A percentile compares a stretch with the other conserved stretches of the same genome.
phyloP scores from a whole-genome alignment of 2,888 invertebrate genomes.

The Heteropelma amictum region DNA sequence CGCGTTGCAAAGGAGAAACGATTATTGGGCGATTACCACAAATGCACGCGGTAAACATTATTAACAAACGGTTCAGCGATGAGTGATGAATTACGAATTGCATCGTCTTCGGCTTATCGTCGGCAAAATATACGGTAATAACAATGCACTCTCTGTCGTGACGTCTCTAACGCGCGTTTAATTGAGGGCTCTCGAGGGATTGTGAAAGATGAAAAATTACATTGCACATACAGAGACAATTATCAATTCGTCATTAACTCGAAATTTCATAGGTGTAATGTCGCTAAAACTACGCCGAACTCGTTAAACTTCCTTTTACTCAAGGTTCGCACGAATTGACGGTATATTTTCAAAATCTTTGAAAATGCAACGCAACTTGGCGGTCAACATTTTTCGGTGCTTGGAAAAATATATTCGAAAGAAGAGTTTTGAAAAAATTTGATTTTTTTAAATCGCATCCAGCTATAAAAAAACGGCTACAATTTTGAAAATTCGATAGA shows the following conservation, averaged over 20 bases:
- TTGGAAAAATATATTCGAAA: no score
- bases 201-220: constrained; percentile 69
- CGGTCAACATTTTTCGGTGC: no score
- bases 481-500: background rate
- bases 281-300: constrained; percentile 46
- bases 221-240: constrained; percentile 54
- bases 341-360: background rate
- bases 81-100: constrained; percentile 58
- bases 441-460: background rate
- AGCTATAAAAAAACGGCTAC: no score
- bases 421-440: background rate
- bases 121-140: constrained; percentile 46
- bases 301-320: background rate
- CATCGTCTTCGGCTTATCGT: constrained; percentile 28
- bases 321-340: background rate
- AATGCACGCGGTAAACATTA: constrained; percentile 41
- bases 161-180: constrained; percentile 61
- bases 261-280: constrained; percentile 65
- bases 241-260: no score
- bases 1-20: constrained; percentile 27
- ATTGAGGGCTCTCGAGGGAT: constrained; percentile 61
- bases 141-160: constrained; percentile 49
- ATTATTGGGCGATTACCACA: constrained; percentile 19
- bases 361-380: no score
- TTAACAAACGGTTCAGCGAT: constrained; percentile 54